Base-by-base conservation (phyloP, 1,140 invertebrate species). In the Cyrtorhinus lividipennis region DNA sequence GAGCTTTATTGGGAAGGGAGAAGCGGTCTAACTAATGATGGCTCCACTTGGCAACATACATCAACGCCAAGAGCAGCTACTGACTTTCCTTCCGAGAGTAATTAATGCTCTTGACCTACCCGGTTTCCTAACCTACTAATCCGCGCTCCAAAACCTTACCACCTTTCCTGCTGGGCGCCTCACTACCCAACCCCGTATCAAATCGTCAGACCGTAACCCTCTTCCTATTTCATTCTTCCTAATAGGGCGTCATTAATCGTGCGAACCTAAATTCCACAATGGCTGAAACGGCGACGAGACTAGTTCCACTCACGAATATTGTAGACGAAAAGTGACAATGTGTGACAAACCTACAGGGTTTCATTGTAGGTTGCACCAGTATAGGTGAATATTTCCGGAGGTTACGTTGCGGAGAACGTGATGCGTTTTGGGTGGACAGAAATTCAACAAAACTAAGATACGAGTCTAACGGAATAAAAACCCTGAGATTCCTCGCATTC, bases 41-140 rank as follows among this genome's bases (percentile, higher is more conserved):
- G 27, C 61, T 62, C 26, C 46, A 23, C 61, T 53, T 24, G 24
- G 61, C 44, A 62, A 56, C 61, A 62, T 62, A 62, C 45, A 62
- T 62, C 61, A 62, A 62, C 61, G 61, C 61, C 61, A 62, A 23
- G 45, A 53, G 25, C 61, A 62, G 61, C 61, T 62, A 30, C 58
- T 30, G 58, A 59, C 58, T 59, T 59, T 59, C 58, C 48, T 38
- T 57, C 58, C 24, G 8, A 24, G 27, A 53, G 61, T 62, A 62
- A 62, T 62, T 62, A 62, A 48, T 62, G 45, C 24, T 53, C 24
- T 30, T 53, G 45, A 53, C 48, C 61, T 30, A 46, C 60, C 60
- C n/a, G n/a, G n/a, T 61, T n/a, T 61, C 60, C 60, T 53, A 53
- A 45, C 61, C 61, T 53, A 62, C 48, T 62, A 62, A 53, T 48